These are phyloP conservation scores for Chrysomallon squamiferum DNA, from an alignment of 1,140 invertebrate species.

Conservation along the genomic window DNA sequence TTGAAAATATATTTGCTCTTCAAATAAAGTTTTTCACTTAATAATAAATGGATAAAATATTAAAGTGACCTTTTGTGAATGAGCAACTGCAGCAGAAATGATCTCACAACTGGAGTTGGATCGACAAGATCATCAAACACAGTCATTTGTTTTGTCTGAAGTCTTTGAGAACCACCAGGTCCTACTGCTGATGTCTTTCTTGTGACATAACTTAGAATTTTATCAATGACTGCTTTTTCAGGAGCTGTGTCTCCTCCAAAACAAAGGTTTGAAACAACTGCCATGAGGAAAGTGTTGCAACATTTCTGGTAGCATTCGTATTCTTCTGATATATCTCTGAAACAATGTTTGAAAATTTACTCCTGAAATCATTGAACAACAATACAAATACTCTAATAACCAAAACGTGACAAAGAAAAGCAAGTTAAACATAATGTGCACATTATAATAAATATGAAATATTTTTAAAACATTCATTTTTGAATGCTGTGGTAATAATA, in stretches of 20 bases:
- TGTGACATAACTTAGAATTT: slow-evolving; percentile 44
- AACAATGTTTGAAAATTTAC: not conserved
- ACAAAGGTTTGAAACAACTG: slow-evolving; percentile 48
- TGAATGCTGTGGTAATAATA: too few species aligned
- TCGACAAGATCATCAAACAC: slow-evolving; percentile 47
- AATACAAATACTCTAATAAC: too few species aligned
- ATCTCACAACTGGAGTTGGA: slow-evolving; percentile 52
- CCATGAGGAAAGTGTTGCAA: slow-evolving; percentile 53
- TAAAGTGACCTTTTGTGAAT: slow-evolving; percentile 36
- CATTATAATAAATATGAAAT: too few species aligned
- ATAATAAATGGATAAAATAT: too few species aligned
- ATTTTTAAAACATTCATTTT: too few species aligned
- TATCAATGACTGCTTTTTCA: slow-evolving; percentile 35
- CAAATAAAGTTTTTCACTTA: too few species aligned
- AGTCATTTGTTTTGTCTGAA: slow-evolving; percentile 34
- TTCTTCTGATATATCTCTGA: slow-evolving; percentile 14
- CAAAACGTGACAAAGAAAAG: too few species aligned
- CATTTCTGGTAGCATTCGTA: slow-evolving; percentile 22
- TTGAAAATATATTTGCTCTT: too few species aligned
- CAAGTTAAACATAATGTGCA: too few species aligned
- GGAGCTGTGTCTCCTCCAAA: slow-evolving; percentile 45
- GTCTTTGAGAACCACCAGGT: slow-evolving; percentile 2
- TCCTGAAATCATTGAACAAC: too few species aligned
- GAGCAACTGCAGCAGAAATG: slow-evolving; percentile 49
- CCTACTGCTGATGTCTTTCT: not conserved